phyloP scores from a whole-genome alignment of 2,113 vertebrate species.

The Vicugna pacos region DNA sequence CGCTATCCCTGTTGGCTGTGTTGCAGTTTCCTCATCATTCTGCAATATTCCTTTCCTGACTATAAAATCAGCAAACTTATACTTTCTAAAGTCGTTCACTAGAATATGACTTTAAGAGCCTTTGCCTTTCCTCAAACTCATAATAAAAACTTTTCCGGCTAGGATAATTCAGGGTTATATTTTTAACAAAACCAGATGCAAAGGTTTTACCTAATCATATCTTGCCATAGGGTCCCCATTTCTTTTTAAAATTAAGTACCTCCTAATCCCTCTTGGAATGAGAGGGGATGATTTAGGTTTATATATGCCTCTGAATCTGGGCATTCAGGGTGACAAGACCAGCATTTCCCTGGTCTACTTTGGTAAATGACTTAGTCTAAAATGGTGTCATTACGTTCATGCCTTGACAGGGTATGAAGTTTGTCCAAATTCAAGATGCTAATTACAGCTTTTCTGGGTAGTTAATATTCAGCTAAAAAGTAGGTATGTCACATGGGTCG shows the following conservation, averaged over 20 bases:
- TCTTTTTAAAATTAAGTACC: background rate
- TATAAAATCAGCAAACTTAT: background rate
- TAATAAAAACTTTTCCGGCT: background rate
- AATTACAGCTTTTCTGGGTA: background rate
- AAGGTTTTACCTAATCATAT: slow-evolving; percentile 12
- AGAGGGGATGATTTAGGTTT: background rate
- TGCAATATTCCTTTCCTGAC: background rate
- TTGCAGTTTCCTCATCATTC: background rate
- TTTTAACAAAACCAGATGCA: slow-evolving; percentile 27
- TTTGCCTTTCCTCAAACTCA: background rate
- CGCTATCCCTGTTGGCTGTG: background rate
- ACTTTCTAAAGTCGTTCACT: background rate
- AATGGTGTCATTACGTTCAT: background rate
- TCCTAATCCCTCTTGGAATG: background rate
- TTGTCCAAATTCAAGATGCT: slow-evolving; percentile 25
- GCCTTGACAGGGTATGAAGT: background rate
- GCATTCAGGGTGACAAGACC: background rate
- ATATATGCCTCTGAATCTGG: background rate
- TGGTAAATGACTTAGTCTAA: slow-evolving; percentile 33
- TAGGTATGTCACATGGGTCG: background rate
- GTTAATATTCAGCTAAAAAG: slow-evolving; percentile 37
- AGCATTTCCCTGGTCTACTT: background rate
- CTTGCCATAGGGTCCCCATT: background rate
- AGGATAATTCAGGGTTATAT: background rate
- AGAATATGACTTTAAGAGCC: background rate